Percentiles rank a stretch among this genome's conserved stretches.
phyloP scores from a whole-genome alignment of 2,888 invertebrate genomes.

The Sarcophaga caerulescens region DNA sequence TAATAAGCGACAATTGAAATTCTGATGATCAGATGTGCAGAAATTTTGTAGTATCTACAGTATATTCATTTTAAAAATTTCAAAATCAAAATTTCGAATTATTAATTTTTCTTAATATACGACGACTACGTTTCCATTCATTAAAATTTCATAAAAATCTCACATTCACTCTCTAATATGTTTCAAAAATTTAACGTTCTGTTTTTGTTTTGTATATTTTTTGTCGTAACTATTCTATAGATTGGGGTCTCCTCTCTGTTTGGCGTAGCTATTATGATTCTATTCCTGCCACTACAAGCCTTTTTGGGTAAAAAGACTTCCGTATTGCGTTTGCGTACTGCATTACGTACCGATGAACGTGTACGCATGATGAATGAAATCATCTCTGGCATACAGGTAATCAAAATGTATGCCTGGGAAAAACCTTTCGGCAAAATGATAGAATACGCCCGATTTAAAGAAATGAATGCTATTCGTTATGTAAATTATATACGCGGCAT shows the following conservation, averaged over 20 bases:
- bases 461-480: constrained; percentile 85
- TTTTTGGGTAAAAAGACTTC: constrained; percentile 90
- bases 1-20: too few relatives aligned
- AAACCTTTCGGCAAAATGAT: constrained; percentile 91
- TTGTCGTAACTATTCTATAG: constrained; percentile 77
- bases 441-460: constrained; percentile 83
- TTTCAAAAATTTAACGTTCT: neutral
- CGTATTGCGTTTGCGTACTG: constrained; percentile 88
- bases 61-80: too few relatives aligned
- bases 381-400: constrained; percentile 93
- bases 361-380: constrained; percentile 96
- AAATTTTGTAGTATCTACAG: too few relatives aligned
- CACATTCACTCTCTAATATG: neutral
- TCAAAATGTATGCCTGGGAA: constrained; percentile 99
- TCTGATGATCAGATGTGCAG: too few relatives aligned
- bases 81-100: too few relatives aligned
- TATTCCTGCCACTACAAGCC: constrained; percentile 89
- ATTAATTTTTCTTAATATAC: too few relatives aligned
- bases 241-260: constrained; percentile 83
- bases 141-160: too few relatives aligned
- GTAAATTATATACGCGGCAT: constrained; percentile 90
- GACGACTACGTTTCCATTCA: too few relatives aligned
- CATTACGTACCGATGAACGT: constrained; percentile 92
- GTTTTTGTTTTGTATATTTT: neutral
- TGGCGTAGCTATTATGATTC: constrained; percentile 83